Conservation (phyloP, 2,797 vertebrate species). For the Thaleichthys pacificus region DNA sequence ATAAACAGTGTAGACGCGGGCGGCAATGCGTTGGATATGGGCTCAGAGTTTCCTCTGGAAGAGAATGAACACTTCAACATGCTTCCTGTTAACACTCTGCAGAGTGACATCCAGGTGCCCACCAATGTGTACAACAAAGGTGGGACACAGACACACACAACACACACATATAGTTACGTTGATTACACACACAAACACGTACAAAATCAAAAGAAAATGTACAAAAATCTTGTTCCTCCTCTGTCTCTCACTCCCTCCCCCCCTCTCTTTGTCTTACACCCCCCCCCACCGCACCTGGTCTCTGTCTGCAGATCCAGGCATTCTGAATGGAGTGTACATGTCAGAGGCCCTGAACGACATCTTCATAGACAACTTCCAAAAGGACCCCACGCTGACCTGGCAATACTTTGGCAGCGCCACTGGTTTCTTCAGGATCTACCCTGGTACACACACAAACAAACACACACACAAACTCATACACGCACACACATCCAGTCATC, state of each 20-base stretch:
- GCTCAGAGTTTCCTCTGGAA: conserved; percentile 87
- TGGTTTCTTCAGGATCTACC: conserved; percentile 95
- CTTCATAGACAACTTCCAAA: conserved; percentile 91
- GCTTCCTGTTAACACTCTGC: conserved; percentile 84
- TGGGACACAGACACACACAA: conserved; percentile 45
- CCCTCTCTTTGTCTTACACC: neutral
- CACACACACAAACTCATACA: conserved; percentile 4
- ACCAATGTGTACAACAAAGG: conserved; percentile 98
- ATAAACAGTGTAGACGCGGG: conserved; percentile 85
- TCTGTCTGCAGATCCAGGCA: conserved; percentile 79
- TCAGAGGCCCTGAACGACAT: conserved; percentile 91
- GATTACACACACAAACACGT: neutral
- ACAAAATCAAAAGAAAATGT: neutral
- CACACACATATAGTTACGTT: neutral
- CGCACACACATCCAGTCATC: conserved; percentile 19
- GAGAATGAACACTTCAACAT: conserved; percentile 91
- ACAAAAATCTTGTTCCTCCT: neutral
- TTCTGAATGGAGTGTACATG: conserved; percentile 93
- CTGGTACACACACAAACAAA: conserved; percentile 72
- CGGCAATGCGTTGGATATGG: conserved; percentile 82
- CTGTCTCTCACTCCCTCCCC: neutral
- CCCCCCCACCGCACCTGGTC: neutral
- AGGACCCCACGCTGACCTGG: conserved; percentile 94
- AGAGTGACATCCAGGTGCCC: conserved; percentile 91
- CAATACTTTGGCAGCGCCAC: conserved; percentile 95